Evolutionary conservation across 1,140 invertebrate genomes (phyloP).

Genomic region (Drosophila sproati): DNA sequence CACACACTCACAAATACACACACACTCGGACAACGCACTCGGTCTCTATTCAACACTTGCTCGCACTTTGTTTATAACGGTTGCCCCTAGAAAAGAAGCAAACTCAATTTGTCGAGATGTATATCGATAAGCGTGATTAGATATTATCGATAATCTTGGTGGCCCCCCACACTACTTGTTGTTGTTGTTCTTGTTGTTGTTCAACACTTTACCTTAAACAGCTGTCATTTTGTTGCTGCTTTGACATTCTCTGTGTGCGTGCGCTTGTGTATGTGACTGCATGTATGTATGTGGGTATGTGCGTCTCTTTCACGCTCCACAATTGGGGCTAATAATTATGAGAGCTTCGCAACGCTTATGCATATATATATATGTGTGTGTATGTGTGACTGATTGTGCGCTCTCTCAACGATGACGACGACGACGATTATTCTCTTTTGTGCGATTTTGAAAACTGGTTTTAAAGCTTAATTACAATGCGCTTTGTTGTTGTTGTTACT

Average conservation of each 20-base stretch:
- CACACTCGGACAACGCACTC: background rate
- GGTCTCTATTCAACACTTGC: slow-evolving; percentile 17
- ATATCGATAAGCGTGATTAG: slow-evolving; percentile 17
- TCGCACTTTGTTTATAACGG: slow-evolving; percentile 20
- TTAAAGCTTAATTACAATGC: slow-evolving; percentile 78
- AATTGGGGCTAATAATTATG: slow-evolving; percentile 51
- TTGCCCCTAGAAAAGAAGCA: background rate
- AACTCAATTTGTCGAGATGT: background rate
- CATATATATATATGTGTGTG: slow-evolving; percentile 10
- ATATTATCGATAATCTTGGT: slow-evolving; percentile 23
- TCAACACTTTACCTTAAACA: slow-evolving; percentile 72
- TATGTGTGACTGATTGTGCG: slow-evolving; percentile 17
- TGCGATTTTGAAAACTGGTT: slow-evolving; percentile 67
- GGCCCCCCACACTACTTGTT: slow-evolving; percentile 57
- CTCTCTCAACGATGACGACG: slow-evolving; percentile 15
- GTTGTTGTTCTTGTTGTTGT: slow-evolving; percentile 52
- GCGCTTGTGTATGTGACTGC: slow-evolving; percentile 15
- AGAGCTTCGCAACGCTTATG: slow-evolving; percentile 34
- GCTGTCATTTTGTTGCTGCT: slow-evolving; percentile 64
- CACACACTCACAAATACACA: background rate
- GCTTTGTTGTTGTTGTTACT: slow-evolving; percentile 57
- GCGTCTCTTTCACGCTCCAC: slow-evolving; percentile 3
- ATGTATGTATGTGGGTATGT: slow-evolving; percentile 4
- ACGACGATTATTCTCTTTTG: slow-evolving; percentile 12
- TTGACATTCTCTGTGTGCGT: slow-evolving; percentile 31